A percentile compares a stretch with the other conserved stretches of the same genome.
phyloP scores from a whole-genome alignment of 2,888 invertebrate species.

The Synergus umbraculus region DNA sequence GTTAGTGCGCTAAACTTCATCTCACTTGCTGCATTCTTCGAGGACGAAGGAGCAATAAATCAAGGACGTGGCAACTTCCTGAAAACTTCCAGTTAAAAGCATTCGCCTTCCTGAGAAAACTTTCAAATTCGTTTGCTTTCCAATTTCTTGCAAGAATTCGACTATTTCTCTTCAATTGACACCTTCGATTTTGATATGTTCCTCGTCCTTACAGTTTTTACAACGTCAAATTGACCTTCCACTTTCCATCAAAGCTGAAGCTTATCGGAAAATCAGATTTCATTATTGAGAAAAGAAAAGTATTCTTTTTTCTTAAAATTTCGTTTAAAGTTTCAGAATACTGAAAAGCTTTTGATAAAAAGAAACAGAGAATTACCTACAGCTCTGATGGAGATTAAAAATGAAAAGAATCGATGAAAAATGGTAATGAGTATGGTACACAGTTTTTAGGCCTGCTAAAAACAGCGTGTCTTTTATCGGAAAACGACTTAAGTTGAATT shows the following conservation, averaged over 20 bases:
- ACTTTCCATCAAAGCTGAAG: not conserved
- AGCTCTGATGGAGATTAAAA: not conserved
- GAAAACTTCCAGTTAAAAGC: constrained; percentile 22
- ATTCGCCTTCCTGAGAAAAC: constrained; percentile 17
- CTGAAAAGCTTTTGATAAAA: no score
- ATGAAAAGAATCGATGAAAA: not conserved
- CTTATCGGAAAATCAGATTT: not conserved
- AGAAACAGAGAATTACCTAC: no score
- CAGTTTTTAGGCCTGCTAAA: constrained; percentile 72
- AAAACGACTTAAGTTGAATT: constrained; percentile 26
- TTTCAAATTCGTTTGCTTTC: constrained; percentile 14
- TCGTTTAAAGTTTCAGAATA: no score
- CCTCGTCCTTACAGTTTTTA: not conserved
- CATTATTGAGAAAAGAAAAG: not conserved
- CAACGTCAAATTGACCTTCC: not conserved
- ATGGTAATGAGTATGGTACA: constrained; percentile 27
- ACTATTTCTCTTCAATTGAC: constrained; percentile 25
- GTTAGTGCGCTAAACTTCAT: constrained; percentile 6
- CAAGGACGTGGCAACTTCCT: constrained; percentile 34
- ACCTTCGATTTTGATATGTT: constrained; percentile 12
- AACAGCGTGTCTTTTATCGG: constrained; percentile 55
- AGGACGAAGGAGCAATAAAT: constrained; percentile 19
- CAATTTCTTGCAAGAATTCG: not conserved
- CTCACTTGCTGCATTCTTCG: constrained; percentile 22
- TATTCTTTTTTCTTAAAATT: not conserved